Conservation (phyloP, 2,797 vertebrate genomes). For the Gymnothorax javanicus region DNA sequence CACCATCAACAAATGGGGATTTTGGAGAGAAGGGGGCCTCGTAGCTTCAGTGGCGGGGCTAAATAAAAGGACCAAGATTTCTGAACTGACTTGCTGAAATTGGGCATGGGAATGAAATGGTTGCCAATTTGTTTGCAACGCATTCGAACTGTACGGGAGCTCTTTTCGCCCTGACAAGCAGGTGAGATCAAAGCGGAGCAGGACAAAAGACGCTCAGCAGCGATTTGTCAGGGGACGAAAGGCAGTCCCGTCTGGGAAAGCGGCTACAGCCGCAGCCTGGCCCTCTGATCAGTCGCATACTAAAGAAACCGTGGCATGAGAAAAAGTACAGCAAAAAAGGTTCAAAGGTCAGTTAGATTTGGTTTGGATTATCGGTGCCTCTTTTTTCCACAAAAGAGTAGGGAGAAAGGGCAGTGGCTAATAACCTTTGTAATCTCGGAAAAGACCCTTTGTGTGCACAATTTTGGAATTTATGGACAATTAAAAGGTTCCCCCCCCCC, state of each 20-base stretch:
- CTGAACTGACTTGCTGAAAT: conserved; percentile 63
- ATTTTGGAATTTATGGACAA: conserved; percentile 62
- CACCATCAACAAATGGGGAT: background rate
- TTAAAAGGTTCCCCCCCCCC: conserved; percentile 60
- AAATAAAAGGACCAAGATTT: conserved; percentile 63
- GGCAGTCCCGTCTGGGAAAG: conserved; percentile 79
- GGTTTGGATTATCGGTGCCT: conserved; percentile 81
- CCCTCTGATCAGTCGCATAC: conserved; percentile 82
- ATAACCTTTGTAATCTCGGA: conserved; percentile 78
- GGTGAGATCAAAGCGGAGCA: conserved; percentile 89
- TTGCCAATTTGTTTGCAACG: conserved; percentile 87
- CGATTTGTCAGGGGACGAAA: conserved; percentile 90
- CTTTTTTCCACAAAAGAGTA: conserved; percentile 60
- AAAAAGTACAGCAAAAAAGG: conserved; percentile 87
- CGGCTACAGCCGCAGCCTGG: conserved; percentile 73
- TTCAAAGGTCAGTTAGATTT: conserved; percentile 91
- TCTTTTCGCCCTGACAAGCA: conserved; percentile 88
- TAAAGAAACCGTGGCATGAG: conserved; percentile 84
- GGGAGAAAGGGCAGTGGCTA: conserved; percentile 73
- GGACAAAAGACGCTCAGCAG: conserved; percentile 91
- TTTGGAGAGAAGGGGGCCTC: background rate
- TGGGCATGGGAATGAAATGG: conserved; percentile 76
- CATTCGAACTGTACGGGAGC: conserved; percentile 84
- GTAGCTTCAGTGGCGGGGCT: background rate
- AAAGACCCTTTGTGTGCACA: conserved; percentile 76